phyloP scores from a whole-genome alignment of 2,113 vertebrate genomes.

The Tragelaphus scriptus region DNA sequence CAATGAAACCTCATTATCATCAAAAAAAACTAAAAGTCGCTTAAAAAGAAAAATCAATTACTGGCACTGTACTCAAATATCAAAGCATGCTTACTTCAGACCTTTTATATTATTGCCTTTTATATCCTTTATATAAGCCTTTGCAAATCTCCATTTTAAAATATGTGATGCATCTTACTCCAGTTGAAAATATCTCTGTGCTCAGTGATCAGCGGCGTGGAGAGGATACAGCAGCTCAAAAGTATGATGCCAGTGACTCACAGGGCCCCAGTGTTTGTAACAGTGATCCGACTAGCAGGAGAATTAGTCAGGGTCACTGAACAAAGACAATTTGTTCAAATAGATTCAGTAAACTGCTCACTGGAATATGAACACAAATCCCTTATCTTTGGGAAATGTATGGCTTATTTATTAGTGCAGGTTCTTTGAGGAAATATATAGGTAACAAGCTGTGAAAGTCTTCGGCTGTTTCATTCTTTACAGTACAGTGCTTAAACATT shows the following conservation, averaged over 20 bases:
- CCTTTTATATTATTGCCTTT: conserved; percentile 13
- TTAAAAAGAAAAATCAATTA: conserved; percentile 14
- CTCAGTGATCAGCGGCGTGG: not conserved
- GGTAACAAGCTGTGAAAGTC: conserved; percentile 41
- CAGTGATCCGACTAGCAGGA: conserved; percentile 42
- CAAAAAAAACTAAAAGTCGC: not conserved
- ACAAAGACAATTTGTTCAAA: conserved; percentile 66
- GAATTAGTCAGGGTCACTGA: conserved; percentile 62
- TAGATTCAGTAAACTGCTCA: conserved; percentile 42
- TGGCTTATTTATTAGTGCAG: conserved; percentile 42
- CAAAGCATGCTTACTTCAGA: not conserved
- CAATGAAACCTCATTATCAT: conserved; percentile 20
- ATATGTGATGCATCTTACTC: not conserved
- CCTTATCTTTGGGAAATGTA: conserved; percentile 62
- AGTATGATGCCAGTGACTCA: conserved; percentile 27
- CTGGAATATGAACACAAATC: conserved; percentile 51
- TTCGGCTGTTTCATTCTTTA: conserved; percentile 30
- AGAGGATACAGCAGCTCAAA: conserved; percentile 8
- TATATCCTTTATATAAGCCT: not conserved
- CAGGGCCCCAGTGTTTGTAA: conserved; percentile 24
- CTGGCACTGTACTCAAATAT: conserved; percentile 8
- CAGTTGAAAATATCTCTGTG: conserved; percentile 25
- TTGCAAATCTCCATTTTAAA: conserved; percentile 11
- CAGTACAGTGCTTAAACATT: conserved; percentile 27
- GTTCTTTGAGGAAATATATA: conserved; percentile 11